These are phyloP conservation scores for Notodonta ziczac DNA, from an alignment of 2,888 invertebrate genomes.

Conservation along the genomic window DNA sequence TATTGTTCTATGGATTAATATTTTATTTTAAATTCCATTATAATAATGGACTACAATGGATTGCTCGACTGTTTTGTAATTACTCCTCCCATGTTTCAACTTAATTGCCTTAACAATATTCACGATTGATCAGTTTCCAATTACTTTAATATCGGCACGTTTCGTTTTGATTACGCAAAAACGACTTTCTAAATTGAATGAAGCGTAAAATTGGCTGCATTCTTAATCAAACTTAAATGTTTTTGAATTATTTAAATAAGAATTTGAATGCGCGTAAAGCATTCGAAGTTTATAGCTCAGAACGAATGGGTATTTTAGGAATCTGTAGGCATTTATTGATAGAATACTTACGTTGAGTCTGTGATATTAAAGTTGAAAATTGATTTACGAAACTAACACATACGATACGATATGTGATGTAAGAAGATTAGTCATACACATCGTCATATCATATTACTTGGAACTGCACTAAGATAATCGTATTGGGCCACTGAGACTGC, in stretches of 20 bases:
- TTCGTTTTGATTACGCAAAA: neutral
- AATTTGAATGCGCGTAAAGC: neutral
- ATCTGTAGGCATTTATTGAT: too few relatives aligned
- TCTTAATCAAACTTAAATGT: constrained; percentile 2
- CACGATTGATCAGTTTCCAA: neutral
- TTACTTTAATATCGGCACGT: neutral
- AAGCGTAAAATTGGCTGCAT: neutral
- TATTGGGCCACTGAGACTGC: neutral
- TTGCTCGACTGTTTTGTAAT: neutral
- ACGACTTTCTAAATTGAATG: neutral
- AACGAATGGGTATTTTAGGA: neutral
- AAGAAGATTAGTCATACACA: too few relatives aligned
- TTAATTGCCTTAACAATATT: constrained; percentile 2
- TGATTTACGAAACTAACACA: too few relatives aligned
- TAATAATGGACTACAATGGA: neutral
- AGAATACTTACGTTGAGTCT: too few relatives aligned
- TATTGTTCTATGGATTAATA: neutral
- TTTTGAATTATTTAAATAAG: neutral
- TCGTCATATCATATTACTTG: neutral
- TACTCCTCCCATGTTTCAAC: neutral
- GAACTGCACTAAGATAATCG: neutral
- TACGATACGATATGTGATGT: too few relatives aligned
- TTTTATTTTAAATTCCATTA: neutral
- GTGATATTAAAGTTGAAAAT: too few relatives aligned
- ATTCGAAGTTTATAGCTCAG: constrained; percentile 3